phyloP scores from a whole-genome alignment of 2,888 invertebrate species.

The Drosophila affinis region DNA sequence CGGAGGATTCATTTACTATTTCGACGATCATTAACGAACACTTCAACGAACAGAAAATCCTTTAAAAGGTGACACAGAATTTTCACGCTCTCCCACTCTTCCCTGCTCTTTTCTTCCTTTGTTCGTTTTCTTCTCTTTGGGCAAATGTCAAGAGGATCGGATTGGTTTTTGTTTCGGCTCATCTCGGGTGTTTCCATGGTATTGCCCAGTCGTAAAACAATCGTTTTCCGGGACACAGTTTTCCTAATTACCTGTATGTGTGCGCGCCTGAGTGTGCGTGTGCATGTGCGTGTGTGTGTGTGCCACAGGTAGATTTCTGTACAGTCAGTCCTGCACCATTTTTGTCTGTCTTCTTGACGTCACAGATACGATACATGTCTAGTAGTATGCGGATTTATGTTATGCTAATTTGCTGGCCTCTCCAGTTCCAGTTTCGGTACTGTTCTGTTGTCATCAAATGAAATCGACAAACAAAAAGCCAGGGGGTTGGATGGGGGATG shows the following conservation, averaged over 20 bases:
- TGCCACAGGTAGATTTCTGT: constrained; percentile 30
- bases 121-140: constrained; percentile 21
- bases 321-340: constrained; percentile 7
- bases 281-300: too few species aligned
- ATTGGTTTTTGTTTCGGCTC: not conserved
- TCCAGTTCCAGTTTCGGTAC: constrained; percentile 52
- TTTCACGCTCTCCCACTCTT: constrained; percentile 30
- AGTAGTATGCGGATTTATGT: constrained; percentile 46
- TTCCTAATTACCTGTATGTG: constrained; percentile 34
- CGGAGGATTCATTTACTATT: constrained; percentile 35
- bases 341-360: constrained; percentile 48
- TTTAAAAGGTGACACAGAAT: constrained; percentile 36
- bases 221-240: constrained; percentile 18
- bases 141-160: constrained; percentile 52
- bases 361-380: constrained; percentile 42
- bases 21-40: constrained; percentile 40
- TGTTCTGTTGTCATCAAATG: too few species aligned
- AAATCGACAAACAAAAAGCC: constrained; percentile 57
- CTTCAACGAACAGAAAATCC: constrained; percentile 35
- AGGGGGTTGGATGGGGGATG: not conserved
- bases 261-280: not conserved
- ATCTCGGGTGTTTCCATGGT: constrained; percentile 27
- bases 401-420: constrained; percentile 68
- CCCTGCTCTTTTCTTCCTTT: not conserved
- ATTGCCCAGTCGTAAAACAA: constrained; percentile 41